These are phyloP conservation scores for Caenorhabditis panamensis DNA, from an alignment of 2,888 invertebrate genomes.

Conservation along the genomic window DNA sequence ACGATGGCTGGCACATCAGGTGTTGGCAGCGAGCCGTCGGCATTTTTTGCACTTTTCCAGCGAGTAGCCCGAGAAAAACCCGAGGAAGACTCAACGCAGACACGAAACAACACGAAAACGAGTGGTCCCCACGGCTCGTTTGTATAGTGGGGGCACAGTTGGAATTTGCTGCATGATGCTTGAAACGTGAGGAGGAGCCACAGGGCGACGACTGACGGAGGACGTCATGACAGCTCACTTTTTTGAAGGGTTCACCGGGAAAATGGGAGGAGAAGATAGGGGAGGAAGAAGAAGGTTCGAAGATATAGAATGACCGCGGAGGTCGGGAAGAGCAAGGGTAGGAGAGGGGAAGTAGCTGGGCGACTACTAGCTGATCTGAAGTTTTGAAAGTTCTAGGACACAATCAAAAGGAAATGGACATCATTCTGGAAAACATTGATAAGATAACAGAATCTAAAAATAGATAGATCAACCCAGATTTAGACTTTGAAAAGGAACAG, in stretches of 20 bases:
- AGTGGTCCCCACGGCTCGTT: conserved; percentile 40
- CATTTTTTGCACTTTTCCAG: conserved; percentile 53
- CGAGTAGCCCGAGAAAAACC: conserved; percentile 20
- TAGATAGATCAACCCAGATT: no score
- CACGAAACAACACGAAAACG: conserved; percentile 48
- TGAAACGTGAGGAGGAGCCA: conserved; percentile 51
- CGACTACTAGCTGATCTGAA: no score
- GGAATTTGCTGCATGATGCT: conserved; percentile 56
- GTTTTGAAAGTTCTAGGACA: no score
- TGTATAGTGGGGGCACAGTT: conserved; percentile 39
- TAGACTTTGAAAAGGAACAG: no score
- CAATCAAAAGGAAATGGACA: no score
- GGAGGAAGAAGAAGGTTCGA: conserved; percentile 13
- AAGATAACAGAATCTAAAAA: no score
- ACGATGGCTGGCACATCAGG: conserved; percentile 30
- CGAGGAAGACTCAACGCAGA: conserved; percentile 19
- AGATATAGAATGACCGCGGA: conserved; percentile 5
- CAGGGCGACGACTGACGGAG: conserved; percentile 34
- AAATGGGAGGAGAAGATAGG: conserved; percentile 35
- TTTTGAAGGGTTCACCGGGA: conserved; percentile 25
- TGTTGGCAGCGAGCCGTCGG: conserved; percentile 38
- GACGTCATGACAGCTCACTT: conserved; percentile 48
- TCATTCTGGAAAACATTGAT: no score
- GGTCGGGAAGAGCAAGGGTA: background rate
- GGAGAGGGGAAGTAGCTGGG: no score